These are phyloP conservation scores for Chloebia gouldiae DNA, from an alignment of 2,113 vertebrate species.

Conservation along the genomic window DNA sequence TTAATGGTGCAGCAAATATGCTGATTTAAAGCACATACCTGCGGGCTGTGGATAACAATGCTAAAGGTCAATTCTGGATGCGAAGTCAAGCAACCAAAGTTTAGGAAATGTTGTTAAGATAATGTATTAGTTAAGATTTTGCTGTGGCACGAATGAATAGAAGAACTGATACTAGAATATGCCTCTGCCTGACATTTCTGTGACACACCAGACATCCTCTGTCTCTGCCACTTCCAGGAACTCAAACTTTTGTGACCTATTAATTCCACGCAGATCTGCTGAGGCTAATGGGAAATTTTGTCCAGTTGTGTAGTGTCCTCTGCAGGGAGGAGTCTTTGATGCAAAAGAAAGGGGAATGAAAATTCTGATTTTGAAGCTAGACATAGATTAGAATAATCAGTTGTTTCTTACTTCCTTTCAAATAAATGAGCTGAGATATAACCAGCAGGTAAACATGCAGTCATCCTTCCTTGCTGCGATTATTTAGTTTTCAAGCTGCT, in stretches of 20 bases:
- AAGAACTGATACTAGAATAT: not conserved
- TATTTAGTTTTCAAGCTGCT: not conserved
- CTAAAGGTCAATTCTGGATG: not conserved
- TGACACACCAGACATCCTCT: not conserved
- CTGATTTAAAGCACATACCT: rapidly evolving
- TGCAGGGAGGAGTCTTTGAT: not conserved
- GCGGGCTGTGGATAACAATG: not conserved
- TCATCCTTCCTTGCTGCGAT: not conserved
- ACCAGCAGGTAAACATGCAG: not conserved
- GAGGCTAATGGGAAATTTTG: not conserved
- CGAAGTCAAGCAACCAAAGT: not conserved
- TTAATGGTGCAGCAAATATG: not conserved
- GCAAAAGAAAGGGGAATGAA: not conserved
- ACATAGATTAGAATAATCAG: not conserved
- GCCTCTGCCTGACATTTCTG: not conserved
- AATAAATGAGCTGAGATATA: not conserved
- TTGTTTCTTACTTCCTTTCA: not conserved
- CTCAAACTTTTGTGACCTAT: not conserved
- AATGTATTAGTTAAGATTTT: not conserved
- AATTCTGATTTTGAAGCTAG: not conserved
- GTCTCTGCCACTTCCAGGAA: not conserved
- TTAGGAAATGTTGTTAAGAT: not conserved
- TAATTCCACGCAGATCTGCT: not conserved
- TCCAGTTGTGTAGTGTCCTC: not conserved
- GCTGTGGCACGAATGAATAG: not conserved